Percentiles rank a stretch among this genome's conserved stretches.
These are phyloP conservation scores for Phasia obesa DNA, from an alignment of 2,888 invertebrate species.

Conservation along the genomic window DNA sequence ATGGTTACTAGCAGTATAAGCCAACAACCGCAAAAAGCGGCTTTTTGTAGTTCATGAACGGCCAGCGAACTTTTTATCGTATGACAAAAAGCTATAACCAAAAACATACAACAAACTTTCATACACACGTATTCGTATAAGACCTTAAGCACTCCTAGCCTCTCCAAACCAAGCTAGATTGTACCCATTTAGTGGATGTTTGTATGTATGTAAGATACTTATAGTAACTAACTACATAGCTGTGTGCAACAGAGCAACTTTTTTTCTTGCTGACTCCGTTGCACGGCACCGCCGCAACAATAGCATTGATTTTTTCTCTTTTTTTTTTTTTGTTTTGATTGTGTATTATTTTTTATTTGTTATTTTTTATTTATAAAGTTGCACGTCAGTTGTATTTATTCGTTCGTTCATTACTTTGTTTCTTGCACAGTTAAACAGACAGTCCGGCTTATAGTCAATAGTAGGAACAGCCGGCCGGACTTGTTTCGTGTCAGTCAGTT, in stretches of 20 bases:
- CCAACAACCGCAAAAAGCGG: conserved; percentile 72
- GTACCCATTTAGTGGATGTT: conserved; percentile 19
- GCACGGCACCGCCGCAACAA: conserved; percentile 63
- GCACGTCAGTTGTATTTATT: conserved; percentile 47
- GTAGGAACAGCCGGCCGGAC: conserved; percentile 1
- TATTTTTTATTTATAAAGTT: conserved; percentile 45
- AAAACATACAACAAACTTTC: conserved; percentile 37
- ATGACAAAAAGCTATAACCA: conserved; percentile 67
- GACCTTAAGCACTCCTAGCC: conserved; percentile 33
- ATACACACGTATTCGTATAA: conserved; percentile 9
- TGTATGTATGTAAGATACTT: conserved; percentile 20
- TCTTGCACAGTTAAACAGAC: conserved; percentile 57
- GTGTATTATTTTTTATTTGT: conserved; percentile 18
- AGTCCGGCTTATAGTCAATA: conserved; percentile 1
- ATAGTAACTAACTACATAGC: conserved; percentile 31
- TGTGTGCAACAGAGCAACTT: conserved; percentile 58
- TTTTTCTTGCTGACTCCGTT: conserved; percentile 62
- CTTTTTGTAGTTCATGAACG: conserved; percentile 73
- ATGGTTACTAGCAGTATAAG: conserved; percentile 62
- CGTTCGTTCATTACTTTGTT: conserved; percentile 52
- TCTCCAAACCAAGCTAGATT: conserved; percentile 34
- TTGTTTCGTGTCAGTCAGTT: conserved; percentile 45
- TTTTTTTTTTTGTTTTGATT: background rate
- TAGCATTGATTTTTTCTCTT: conserved; percentile 60
- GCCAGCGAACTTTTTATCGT: conserved; percentile 72